These are phyloP conservation scores for Aporophyla nigra DNA, from an alignment of 2,888 invertebrate species.

Conservation along the genomic window DNA sequence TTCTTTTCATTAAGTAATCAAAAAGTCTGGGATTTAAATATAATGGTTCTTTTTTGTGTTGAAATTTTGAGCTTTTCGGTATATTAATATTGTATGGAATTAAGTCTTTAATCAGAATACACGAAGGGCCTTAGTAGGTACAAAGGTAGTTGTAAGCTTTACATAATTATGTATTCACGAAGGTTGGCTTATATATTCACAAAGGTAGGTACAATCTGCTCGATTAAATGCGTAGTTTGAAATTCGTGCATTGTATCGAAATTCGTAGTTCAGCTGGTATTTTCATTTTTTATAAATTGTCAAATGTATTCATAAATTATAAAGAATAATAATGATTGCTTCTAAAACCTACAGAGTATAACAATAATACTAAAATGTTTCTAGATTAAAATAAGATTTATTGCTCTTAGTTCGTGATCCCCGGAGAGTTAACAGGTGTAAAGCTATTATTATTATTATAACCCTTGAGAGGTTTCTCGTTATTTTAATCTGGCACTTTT, in stretches of 20 bases:
- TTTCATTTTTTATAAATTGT: background rate
- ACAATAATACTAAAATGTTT: conserved; percentile 13
- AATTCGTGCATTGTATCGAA: background rate
- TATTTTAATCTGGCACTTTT: conserved; percentile 26
- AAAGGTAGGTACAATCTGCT: conserved; percentile 28
- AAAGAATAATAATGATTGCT: background rate
- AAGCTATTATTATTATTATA: conserved; percentile 29
- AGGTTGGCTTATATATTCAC: conserved; percentile 34
- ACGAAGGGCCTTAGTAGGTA: conserved; percentile 16
- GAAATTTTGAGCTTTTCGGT: conserved; percentile 13
- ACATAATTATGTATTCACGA: conserved; percentile 40
- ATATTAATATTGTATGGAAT: conserved; percentile 33
- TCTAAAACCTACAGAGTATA: background rate
- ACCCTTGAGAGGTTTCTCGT: conserved; percentile 14
- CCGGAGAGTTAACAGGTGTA: conserved; percentile 27
- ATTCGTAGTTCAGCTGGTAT: background rate
- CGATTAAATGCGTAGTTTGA: background rate
- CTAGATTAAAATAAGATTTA: conserved; percentile 38
- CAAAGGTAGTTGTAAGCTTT: conserved; percentile 20
- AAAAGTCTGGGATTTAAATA: conserved; percentile 44
- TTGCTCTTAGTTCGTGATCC: conserved; percentile 21
- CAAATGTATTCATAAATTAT: background rate
- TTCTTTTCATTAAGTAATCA: conserved; percentile 57
- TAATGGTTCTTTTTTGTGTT: conserved; percentile 38
- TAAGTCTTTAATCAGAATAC: conserved; percentile 43